Conservation (phyloP, 2,797 vertebrate species). For the Megaceryle alcyon region DNA sequence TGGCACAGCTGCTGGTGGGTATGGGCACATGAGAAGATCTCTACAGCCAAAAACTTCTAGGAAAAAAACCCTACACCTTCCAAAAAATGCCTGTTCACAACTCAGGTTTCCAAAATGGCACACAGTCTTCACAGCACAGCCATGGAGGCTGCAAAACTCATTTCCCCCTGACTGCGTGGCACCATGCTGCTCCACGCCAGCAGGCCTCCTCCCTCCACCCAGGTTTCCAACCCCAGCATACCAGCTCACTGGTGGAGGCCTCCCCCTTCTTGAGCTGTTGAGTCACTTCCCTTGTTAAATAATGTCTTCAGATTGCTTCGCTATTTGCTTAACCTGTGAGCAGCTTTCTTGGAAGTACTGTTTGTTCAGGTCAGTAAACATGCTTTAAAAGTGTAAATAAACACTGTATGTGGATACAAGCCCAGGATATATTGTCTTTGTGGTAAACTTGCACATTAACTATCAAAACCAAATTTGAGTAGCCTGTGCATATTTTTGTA, state of each 20-base stretch:
- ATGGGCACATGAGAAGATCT: rapidly evolving
- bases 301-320: neutral
- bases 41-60: neutral
- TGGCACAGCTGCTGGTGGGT: rapidly evolving
- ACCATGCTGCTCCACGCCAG: rapidly evolving
- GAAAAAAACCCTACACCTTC: rapidly evolving
- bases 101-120: neutral
- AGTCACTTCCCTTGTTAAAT: constrained; percentile 40
- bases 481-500: neutral
- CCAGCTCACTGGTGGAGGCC: neutral
- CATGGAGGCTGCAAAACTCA: rapidly evolving
- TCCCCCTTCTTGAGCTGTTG: neutral
- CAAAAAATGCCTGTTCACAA: neutral
- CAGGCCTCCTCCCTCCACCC: rapidly evolving
- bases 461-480: constrained; percentile 2
- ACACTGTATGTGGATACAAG: neutral
- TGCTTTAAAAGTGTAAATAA: constrained; percentile 31
- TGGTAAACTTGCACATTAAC: neutral
- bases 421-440: neutral
- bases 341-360: constrained; percentile 18
- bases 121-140: rapidly evolving
- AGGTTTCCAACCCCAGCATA: neutral
- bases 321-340: constrained; percentile 32
- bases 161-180: rapidly evolving
- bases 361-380: constrained; percentile 42